phyloP scores from a whole-genome alignment of 2,113 vertebrate species.

The Toxotes chatareus region DNA sequence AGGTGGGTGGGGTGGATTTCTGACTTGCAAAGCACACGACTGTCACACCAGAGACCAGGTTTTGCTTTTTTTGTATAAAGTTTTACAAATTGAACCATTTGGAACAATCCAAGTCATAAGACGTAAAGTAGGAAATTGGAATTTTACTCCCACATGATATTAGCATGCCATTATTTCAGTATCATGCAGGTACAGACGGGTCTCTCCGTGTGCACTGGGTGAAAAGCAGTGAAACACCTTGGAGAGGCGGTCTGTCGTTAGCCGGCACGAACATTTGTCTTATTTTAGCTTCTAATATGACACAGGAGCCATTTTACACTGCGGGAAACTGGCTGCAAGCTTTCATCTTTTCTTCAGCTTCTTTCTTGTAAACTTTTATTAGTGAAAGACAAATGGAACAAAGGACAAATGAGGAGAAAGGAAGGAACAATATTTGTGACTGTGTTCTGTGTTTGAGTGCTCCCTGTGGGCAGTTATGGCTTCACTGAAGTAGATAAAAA shows the following conservation, averaged over 20 bases:
- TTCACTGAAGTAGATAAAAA: constrained; percentile 66
- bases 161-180: background rate
- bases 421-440: constrained; percentile 33
- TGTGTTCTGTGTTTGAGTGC: constrained; percentile 31
- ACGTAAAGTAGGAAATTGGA: background rate
- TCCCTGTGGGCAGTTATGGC: constrained; percentile 54
- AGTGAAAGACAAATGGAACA: constrained; percentile 29
- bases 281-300: background rate
- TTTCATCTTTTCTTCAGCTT: constrained; percentile 17
- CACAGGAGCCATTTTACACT: background rate
- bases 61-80: too few relatives aligned
- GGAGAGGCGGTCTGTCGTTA: background rate
- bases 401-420: constrained; percentile 35
- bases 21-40: too few relatives aligned
- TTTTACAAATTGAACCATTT: too few relatives aligned
- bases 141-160: background rate
- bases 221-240: background rate
- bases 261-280: background rate
- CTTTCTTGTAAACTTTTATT: constrained; percentile 49
- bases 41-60: too few relatives aligned
- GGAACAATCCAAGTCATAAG: too few relatives aligned
- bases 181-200: background rate
- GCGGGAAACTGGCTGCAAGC: background rate
- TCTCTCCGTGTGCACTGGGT: background rate
- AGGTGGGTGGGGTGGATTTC: too few relatives aligned